Evolutionary conservation across 2,797 vertebrate genomes (phyloP).

Genomic region (Semaprochilodus insignis): DNA sequence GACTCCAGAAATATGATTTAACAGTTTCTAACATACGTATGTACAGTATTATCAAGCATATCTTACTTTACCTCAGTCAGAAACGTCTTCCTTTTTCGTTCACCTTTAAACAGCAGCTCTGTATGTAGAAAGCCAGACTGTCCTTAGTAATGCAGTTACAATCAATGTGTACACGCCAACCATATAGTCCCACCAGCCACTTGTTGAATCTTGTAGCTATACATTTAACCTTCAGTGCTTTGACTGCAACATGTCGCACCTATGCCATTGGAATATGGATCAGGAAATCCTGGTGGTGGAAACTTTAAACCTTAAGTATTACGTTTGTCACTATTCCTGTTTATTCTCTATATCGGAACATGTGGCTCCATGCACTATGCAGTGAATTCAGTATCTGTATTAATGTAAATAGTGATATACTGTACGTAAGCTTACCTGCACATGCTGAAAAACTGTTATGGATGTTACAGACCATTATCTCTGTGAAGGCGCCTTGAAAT

Average conservation of each 20-base stretch:
- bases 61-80: not conserved
- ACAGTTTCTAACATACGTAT: not conserved
- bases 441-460: not conserved
- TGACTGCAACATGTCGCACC: not conserved
- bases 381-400: not conserved
- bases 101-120: not conserved
- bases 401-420: constrained; percentile 16
- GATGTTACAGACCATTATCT: not conserved
- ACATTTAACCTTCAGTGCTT: not conserved
- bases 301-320: not conserved
- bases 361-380: not conserved
- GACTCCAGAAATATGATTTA: not conserved
- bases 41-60: not conserved
- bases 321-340: not conserved
- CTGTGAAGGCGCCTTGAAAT: constrained; percentile 30
- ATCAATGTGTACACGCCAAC: not conserved
- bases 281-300: not conserved
- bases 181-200: not conserved
- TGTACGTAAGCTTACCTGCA: not conserved
- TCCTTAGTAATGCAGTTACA: not conserved
- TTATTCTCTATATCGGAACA: not conserved
- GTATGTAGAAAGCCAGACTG: not conserved
- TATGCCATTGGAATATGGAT: not conserved
- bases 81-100: constrained; percentile 4
- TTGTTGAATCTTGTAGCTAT: not conserved